phyloP scores from a whole-genome alignment of 2,888 invertebrate genomes.

The Amaurobius ferox region DNA sequence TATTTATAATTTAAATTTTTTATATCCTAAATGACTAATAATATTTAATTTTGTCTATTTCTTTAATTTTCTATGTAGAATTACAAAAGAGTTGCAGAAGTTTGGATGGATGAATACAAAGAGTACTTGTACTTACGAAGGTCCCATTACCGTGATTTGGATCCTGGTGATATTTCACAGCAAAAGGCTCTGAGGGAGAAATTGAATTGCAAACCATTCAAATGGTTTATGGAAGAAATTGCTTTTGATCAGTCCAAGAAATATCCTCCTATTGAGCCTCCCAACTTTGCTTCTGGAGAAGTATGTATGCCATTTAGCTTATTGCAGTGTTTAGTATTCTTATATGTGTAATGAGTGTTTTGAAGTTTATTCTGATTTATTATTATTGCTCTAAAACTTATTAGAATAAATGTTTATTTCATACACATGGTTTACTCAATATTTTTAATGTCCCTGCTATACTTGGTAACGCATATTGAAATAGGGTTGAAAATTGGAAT shows the following conservation, averaged over 20 bases:
- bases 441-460: too few species aligned
- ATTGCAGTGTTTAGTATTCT: too few species aligned
- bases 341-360: too few species aligned
- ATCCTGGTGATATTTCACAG: conserved; percentile 87
- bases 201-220: conserved; percentile 92
- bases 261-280: conserved; percentile 92
- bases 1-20: neutral
- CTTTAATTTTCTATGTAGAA: conserved; percentile 81
- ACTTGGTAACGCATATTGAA: too few species aligned
- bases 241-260: conserved; percentile 91
- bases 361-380: too few species aligned
- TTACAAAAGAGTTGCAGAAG: conserved; percentile 93
- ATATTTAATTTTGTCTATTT: neutral
- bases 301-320: too few species aligned
- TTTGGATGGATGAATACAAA: conserved; percentile 99
- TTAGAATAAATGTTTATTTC: too few species aligned
- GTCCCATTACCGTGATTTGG: conserved; percentile 85
- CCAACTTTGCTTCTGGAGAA: conserved; percentile 87
- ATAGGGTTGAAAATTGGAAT: too few species aligned
- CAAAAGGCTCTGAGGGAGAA: conserved; percentile 86
- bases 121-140: conserved; percentile 88
- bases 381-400: too few species aligned
- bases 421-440: too few species aligned
- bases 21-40: neutral
- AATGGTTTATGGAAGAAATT: conserved; percentile 95